Conservation (phyloP, 2,888 invertebrate species). For the Ernsta delagoae region DNA sequence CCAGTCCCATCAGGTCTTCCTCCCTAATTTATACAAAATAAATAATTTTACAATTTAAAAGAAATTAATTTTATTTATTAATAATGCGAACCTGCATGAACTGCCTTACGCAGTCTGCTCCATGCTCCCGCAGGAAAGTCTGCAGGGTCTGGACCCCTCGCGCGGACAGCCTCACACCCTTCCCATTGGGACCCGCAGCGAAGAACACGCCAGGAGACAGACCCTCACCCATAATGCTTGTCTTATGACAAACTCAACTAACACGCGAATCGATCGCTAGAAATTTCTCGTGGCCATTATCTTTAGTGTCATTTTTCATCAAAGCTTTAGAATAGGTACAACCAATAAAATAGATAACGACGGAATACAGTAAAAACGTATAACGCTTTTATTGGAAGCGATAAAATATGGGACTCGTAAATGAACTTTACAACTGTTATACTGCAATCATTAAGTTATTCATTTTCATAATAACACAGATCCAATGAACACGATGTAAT, state of each 20-base stretch:
- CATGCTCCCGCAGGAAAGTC: constrained; percentile 86
- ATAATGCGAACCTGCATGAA: constrained; percentile 84
- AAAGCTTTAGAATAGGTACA: background rate
- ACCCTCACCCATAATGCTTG: no score
- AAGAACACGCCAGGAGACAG: constrained; percentile 65
- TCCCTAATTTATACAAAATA: background rate
- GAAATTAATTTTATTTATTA: background rate
- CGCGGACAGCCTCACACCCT: constrained; percentile 85
- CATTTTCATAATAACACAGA: constrained; percentile 5
- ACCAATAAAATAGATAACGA: background rate
- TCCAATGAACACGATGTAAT: background rate
- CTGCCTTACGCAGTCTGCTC: constrained; percentile 87
- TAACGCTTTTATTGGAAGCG: constrained; percentile 9
- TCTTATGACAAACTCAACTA: no score
- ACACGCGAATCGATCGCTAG: background rate
- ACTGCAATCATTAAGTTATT: constrained; percentile 6
- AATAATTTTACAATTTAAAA: background rate
- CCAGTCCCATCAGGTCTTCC: no score
- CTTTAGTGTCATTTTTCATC: background rate
- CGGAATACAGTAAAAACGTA: constrained; percentile 3
- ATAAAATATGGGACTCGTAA: constrained; percentile 18
- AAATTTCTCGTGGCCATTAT: background rate
- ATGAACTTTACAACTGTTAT: constrained; percentile 25
- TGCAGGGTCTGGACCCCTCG: constrained; percentile 86
- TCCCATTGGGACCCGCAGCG: constrained; percentile 74